These are phyloP conservation scores for Dendrocincla fuliginosa DNA, from an alignment of 2,797 vertebrate species.

Conservation along the genomic window DNA sequence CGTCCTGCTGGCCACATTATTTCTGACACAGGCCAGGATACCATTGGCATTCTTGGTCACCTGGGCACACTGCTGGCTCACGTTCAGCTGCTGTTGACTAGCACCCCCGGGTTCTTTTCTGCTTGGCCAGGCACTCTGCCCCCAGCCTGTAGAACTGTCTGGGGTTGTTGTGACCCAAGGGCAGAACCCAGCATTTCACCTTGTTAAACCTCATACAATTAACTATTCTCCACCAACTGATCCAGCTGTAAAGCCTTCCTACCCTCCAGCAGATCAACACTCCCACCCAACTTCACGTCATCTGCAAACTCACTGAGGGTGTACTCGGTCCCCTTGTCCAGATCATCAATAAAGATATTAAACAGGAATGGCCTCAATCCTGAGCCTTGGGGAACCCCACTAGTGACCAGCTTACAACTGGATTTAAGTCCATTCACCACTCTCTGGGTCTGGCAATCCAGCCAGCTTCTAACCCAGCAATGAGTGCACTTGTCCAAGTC, in stretches of 20 bases:
- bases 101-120: not conserved
- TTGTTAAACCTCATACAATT: not conserved
- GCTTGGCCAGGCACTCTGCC: not conserved
- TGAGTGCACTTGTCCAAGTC: not conserved
- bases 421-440: not conserved
- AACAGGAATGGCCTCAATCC: not conserved
- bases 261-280: not conserved
- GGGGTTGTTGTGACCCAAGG: not conserved
- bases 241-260: not conserved
- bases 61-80: not conserved
- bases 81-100: not conserved
- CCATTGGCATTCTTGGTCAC: not conserved
- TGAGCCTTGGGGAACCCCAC: not conserved
- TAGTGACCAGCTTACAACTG: not conserved
- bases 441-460: not conserved
- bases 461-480: not conserved
- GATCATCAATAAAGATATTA: too few species aligned
- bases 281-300: not conserved
- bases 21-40: not conserved
- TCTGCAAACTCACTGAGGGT: not conserved
- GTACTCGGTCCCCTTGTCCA: not conserved
- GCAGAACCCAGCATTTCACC: not conserved
- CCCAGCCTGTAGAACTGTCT: not conserved
- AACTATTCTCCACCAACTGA: not conserved
- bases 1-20: not conserved